A percentile compares a stretch with the other conserved stretches of the same genome.
Evolutionary conservation across 2,113 vertebrate genomes (phyloP).

Genomic region (Ptilorrhoa leucosticta): DNA sequence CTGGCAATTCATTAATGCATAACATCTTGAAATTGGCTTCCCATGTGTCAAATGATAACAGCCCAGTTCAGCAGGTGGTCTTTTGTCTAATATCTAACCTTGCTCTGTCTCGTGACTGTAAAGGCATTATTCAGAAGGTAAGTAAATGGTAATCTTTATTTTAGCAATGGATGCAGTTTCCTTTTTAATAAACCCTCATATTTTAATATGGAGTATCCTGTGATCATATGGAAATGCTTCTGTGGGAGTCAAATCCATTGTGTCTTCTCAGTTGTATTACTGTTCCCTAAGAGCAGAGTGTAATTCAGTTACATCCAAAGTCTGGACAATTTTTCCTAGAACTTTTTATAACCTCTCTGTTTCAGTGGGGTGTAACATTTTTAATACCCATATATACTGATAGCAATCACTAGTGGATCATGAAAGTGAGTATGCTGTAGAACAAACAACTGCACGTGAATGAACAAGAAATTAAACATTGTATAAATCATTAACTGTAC

Average conservation of each 20-base stretch:
- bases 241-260: not conserved
- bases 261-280: not conserved
- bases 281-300: not conserved
- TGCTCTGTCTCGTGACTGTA: constrained; percentile 87
- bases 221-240: not conserved
- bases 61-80: constrained; percentile 75
- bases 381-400: not conserved
- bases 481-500: not conserved
- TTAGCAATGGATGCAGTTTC: not conserved
- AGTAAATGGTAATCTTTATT: not conserved
- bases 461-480: not conserved
- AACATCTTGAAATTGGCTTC: constrained; percentile 85
- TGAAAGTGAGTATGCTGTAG: not conserved
- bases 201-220: not conserved
- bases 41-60: constrained; percentile 74
- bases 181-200: not conserved
- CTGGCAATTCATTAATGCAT: constrained; percentile 81
- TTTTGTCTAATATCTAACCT: constrained; percentile 90
- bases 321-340: not conserved
- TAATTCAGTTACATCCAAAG: not conserved
- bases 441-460: not conserved
- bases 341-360: not conserved
- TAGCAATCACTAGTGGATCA: not conserved
- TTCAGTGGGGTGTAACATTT: not conserved
- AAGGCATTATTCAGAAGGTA: constrained; percentile 90